A percentile compares a stretch with the other conserved stretches of the same genome.
Conservation (phyloP, 2,113 vertebrate genomes). For the Malurus alboscapulatus region DNA sequence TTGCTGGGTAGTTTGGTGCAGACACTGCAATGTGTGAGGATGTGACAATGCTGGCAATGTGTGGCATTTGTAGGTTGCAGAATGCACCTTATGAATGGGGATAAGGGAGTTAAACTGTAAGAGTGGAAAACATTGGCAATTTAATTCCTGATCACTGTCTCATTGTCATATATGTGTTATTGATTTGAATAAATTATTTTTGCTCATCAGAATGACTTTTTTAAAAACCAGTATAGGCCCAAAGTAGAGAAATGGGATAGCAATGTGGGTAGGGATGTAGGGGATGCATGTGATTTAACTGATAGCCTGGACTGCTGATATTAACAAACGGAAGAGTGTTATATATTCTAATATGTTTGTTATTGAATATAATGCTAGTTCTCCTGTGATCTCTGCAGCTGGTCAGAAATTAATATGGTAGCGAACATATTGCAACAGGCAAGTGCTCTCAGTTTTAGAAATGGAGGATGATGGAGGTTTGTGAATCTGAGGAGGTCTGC, state of each 20-base stretch:
- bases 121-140: neutral
- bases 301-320: neutral
- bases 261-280: neutral
- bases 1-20: neutral
- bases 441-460: neutral
- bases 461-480: neutral
- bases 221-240: neutral
- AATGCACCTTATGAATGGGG: neutral
- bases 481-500: neutral
- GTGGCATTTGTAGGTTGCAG: neutral
- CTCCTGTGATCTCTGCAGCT: neutral
- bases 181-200: neutral
- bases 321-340: neutral
- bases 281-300: neutral
- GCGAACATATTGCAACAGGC: neutral
- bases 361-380: neutral
- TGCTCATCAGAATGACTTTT: neutral
- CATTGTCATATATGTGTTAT: neutral
- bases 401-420: neutral
- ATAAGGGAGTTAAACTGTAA: neutral
- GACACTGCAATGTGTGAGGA: neutral
- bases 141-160: neutral
- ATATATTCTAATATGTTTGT: neutral
- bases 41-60: neutral
- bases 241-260: neutral